Base-by-base conservation (phyloP, 2,797 vertebrate species). In the Lepus oiostolus region DNA sequence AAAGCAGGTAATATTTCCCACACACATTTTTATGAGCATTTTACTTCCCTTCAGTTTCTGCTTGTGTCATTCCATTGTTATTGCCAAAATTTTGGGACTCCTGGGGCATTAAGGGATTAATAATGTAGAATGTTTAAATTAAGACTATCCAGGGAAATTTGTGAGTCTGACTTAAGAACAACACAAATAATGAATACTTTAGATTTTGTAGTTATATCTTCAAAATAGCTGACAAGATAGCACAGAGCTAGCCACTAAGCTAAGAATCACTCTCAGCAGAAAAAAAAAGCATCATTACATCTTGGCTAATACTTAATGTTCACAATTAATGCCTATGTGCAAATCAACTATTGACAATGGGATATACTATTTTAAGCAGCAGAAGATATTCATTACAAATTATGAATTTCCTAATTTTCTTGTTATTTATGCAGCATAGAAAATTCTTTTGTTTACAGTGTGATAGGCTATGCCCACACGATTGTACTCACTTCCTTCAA, bases 81-180 rank as follows among this genome's bases (percentile, higher is more conserved):
- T 30, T 93, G 38, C 19, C 52, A 77, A 58, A 68, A 38, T n/a
- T 0, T 17, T 21, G 50, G 50, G 30, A 65, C 72, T 77, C 8
- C 21, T 68, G 32, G 62, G 65, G 38, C 28, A 81, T 35, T 47
- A 67, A 91, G 13, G 16, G 7, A 42, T 26, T 60, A 68, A 35
- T 14, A 77, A 85, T 21, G 12, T 70, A 86, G 3, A 8, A 24
- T 87, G 19, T 65, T 77, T 79, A 88, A 94, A 77, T 75, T 74
- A 85, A 47, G 12, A 42, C 47, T 50, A 9, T 35, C 30, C 60
- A 54, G 16, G 7, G 60, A 72, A 83, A 30, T 50, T 50, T 52
- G 9, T 87, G 26, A 74, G 38, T 82, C 52, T 71, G 22, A 85
- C 52, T 93, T 76, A 89, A 96, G 47, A 68, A 16, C 32, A 65